Evolutionary conservation across 2,888 invertebrate genomes (phyloP), one percentile per base, ranked within the genome.

Genomic region (Aporophyla lueneburgensis): DNA sequence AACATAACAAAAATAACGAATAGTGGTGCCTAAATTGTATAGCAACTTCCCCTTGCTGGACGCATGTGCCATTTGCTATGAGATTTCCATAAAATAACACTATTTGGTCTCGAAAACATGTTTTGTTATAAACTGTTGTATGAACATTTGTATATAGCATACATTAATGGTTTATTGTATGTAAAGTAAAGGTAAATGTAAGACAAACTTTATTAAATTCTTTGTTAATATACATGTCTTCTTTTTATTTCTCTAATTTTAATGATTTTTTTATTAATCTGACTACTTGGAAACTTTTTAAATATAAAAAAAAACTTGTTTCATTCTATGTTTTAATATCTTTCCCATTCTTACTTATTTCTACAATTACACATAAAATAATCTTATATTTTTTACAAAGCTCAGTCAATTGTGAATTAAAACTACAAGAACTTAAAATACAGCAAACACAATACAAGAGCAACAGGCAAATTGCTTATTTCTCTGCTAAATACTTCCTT

Each of bases 151-250:
- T 93, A 93, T 91, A 93, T 92, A 94, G 90, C 89, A 92, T 92
- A 92, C 88, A 90, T 84, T 85, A 87, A 88, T 86, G 87, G 83
- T 84, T 92, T 91, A 89, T 90, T 92, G 86, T 92, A 93, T 93
- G 89, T 93, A 93, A 91, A 93, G 89, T 93, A 93, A 91, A 93
- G 92, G 90, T 93, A 90, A 89, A 89, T 91, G 88, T 94, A 95
- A 94, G 93, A 92, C 89, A 90, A 93, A 94, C 91, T 94, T 95
- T 94, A 95, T 95, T 95, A 95, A 95, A 96, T 94, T 95, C 94
- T 95, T 96, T 95, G 96, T 95, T 96, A 94, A 92, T 93, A 93
- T 91, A 92, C 70, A 86, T 71, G 54, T 76, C 76, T 85, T 76
- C 19, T 76, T 89, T 89, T 90, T 89, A 85, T 81, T 89, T 84